phyloP scores from a whole-genome alignment of 2,797 vertebrate genomes.

The Channallabes apus region DNA sequence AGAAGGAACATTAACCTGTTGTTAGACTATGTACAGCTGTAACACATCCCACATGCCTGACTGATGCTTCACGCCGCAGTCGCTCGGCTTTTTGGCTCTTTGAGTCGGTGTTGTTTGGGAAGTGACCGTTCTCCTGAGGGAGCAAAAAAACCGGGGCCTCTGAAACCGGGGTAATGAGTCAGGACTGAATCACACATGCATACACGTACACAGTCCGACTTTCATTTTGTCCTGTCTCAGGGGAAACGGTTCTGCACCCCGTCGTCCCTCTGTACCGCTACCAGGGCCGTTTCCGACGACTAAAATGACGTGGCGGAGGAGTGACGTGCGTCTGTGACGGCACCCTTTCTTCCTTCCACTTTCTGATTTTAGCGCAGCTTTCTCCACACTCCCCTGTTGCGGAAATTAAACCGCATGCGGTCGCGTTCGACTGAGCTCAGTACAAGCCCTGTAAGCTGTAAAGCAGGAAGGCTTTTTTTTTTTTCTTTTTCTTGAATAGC shows the following conservation, averaged over 20 bases:
- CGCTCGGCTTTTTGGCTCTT: neutral
- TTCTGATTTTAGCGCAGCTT: neutral
- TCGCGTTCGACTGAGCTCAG: neutral
- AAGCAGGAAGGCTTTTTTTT: neutral
- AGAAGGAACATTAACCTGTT: neutral
- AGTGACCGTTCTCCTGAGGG: slow-evolving; percentile 5
- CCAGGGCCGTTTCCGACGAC: slow-evolving; percentile 19
- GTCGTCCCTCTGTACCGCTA: neutral
- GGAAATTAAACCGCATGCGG: neutral
- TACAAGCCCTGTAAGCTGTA: neutral
- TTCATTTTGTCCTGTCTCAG: slow-evolving; percentile 63
- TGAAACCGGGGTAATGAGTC: slow-evolving; percentile 63
- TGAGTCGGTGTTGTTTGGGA: slow-evolving; percentile 2
- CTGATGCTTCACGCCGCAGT: neutral
- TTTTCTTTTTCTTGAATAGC: neutral
- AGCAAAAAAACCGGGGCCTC: slow-evolving; percentile 56
- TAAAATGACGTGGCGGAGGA: neutral
- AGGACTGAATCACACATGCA: slow-evolving; percentile 67
- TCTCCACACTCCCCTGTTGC: neutral
- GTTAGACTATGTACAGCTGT: neutral
- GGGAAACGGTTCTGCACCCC: neutral
- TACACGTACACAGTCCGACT: slow-evolving; percentile 36
- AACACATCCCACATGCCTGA: neutral
- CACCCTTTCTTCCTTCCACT: neutral
- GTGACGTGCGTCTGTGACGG: neutral